Percentiles rank a stretch among this genome's conserved stretches.
phyloP scores from a whole-genome alignment of 2,113 vertebrate species.

The Peromyscus leucopus region DNA sequence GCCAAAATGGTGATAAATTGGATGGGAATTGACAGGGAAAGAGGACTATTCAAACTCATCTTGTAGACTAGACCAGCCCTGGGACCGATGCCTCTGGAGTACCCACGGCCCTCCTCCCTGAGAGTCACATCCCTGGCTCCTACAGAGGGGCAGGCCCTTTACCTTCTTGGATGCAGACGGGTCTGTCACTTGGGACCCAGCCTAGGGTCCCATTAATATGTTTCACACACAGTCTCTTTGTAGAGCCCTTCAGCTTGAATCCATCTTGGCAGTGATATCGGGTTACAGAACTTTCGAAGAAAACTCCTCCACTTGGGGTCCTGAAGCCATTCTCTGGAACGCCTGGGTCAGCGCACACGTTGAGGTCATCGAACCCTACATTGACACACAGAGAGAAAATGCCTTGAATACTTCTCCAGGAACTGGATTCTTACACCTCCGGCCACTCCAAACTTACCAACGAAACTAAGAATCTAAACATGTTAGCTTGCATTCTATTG shows the following conservation, averaged over 20 bases:
- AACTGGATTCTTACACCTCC: rapidly evolving
- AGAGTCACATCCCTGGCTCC: not conserved
- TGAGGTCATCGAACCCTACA: conserved; percentile 87
- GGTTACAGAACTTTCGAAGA: conserved; percentile 90
- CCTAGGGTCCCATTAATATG: conserved; percentile 89
- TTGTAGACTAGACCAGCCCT: not conserved
- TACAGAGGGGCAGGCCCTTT: conserved; percentile 51
- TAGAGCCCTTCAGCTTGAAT: conserved; percentile 90
- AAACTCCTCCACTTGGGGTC: conserved; percentile 87
- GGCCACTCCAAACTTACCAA: not conserved
- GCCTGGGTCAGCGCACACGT: conserved; percentile 89
- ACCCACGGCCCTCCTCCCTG: not conserved
- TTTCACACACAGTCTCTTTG: conserved; percentile 90
- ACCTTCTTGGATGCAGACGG: conserved; percentile 92
- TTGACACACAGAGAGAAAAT: not conserved
- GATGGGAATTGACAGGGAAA: conserved; percentile 46
- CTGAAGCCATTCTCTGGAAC: conserved; percentile 90
- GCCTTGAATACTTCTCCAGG: not conserved
- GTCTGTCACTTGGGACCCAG: conserved; percentile 91
- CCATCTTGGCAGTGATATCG: conserved; percentile 91
- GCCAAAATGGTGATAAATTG: conserved; percentile 1
- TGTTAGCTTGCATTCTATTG: not conserved
- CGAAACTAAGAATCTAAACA: too few species aligned
- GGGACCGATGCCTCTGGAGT: not conserved
- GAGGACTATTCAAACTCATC: not conserved